phyloP scores from a whole-genome alignment of 2,797 vertebrate genomes.

The Labroides dimidiatus region DNA sequence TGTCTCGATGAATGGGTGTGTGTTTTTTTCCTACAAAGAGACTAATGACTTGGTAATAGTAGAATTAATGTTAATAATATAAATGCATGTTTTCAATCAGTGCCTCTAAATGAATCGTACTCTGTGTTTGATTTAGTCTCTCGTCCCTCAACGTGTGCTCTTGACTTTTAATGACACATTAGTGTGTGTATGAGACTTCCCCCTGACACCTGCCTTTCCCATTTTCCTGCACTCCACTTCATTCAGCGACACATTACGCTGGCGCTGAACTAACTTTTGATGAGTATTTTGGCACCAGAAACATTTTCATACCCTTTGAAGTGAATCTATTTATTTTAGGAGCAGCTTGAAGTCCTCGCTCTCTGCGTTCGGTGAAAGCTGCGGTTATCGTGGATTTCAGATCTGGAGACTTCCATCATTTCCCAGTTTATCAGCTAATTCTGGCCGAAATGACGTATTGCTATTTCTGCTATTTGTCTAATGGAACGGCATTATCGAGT shows the following conservation, averaged over 20 bases:
- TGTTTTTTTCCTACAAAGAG: not conserved
- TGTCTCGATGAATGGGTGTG: too few relatives aligned
- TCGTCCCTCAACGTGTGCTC: constrained; percentile 38
- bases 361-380: constrained; percentile 41
- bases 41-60: not conserved
- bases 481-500: constrained; percentile 67
- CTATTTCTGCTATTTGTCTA: constrained; percentile 64
- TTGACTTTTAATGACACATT: constrained; percentile 63
- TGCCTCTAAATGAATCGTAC: constrained; percentile 14
- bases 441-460: constrained; percentile 63
- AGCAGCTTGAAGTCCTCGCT: constrained; percentile 49
- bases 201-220: constrained; percentile 48
- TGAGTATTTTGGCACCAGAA: constrained; percentile 64
- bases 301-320: constrained; percentile 63
- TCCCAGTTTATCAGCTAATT: constrained; percentile 68
- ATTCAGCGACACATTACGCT: constrained; percentile 48
- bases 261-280: constrained; percentile 51
- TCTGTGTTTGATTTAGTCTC: constrained; percentile 31
- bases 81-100: constrained; percentile 14
- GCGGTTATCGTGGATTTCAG: constrained; percentile 51
- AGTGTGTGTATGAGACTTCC: constrained; percentile 34
- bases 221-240: constrained; percentile 52
- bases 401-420: constrained; percentile 68
- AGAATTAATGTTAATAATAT: constrained; percentile 16
- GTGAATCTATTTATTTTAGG: constrained; percentile 62